Percentiles rank a stretch among this genome's conserved stretches.
phyloP scores from a whole-genome alignment of 2,113 vertebrate genomes.

The Neotoma lepida region DNA sequence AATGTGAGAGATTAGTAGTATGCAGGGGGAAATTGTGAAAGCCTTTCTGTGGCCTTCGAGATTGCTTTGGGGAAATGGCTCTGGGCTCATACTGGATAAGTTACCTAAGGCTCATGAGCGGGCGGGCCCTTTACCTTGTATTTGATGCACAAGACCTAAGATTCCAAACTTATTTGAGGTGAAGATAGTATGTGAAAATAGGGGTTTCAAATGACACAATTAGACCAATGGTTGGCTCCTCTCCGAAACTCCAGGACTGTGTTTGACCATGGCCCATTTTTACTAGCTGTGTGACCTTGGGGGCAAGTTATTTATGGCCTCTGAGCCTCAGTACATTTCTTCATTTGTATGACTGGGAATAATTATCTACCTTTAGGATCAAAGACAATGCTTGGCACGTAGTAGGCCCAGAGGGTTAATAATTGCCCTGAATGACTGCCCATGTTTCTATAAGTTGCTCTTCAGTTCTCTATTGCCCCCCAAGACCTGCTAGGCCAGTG shows the following conservation, averaged over 20 bases:
- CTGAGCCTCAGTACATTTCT: conserved; percentile 73
- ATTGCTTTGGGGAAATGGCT: background rate
- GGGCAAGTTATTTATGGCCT: conserved; percentile 81
- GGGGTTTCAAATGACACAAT: conserved; percentile 38
- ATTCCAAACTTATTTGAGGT: background rate
- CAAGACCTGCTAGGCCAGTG: background rate
- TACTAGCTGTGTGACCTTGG: conserved; percentile 82
- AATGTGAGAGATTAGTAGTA: background rate
- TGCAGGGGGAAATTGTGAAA: background rate
- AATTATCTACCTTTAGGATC: conserved; percentile 79
- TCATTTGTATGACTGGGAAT: conserved; percentile 81
- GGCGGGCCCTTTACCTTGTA: background rate
- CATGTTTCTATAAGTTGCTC: background rate
- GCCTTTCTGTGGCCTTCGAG: background rate
- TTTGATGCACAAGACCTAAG: background rate
- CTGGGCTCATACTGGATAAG: background rate
- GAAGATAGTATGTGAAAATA: background rate
- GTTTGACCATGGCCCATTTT: conserved; percentile 77
- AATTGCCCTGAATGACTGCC: conserved; percentile 41
- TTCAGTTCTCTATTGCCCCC: background rate
- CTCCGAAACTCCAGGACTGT: conserved; percentile 78
- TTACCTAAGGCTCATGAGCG: background rate
- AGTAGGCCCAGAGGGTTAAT: conserved; percentile 74
- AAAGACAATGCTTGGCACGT: conserved; percentile 69
- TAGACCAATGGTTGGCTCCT: conserved; percentile 72